Conservation (phyloP, 23 tunicate genomes). For the Ciona savignyi region DNA sequence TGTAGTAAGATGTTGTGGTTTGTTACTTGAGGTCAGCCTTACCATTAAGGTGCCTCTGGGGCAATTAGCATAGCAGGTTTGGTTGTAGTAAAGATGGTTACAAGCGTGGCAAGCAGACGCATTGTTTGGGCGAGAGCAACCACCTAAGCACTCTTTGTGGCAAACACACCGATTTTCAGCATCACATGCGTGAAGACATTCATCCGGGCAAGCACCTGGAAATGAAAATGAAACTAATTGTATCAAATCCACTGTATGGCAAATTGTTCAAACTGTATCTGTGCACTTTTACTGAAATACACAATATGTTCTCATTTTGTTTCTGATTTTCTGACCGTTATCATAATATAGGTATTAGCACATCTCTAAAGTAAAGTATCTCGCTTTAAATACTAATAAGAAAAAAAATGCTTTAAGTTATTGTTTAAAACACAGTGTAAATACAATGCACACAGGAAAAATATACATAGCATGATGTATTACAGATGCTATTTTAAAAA, state of each 20-base stretch:
- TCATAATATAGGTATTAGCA: too few relatives aligned
- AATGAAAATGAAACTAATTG: not conserved
- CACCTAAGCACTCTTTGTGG: conserved; percentile 56
- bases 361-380: too few relatives aligned
- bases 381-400: too few relatives aligned
- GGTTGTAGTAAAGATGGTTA: conserved; percentile 17
- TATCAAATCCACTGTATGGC: not conserved
- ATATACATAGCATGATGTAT: too few relatives aligned
- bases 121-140: conserved; percentile 35
- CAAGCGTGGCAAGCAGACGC: conserved; percentile 69
- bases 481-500: too few relatives aligned
- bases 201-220: conserved; percentile 36
- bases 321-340: too few relatives aligned
- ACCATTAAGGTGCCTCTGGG: conserved; percentile 29
- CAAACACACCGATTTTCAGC: conserved; percentile 28
- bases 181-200: conserved; percentile 35
- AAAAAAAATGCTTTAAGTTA: too few relatives aligned
- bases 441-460: not conserved
- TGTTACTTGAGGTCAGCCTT: conserved; percentile 6
- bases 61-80: conserved; percentile 44
- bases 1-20: too few relatives aligned
- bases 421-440: not conserved
- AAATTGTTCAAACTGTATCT: too few relatives aligned
- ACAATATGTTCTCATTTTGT: too few relatives aligned
- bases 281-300: too few relatives aligned